Evolutionary conservation across 2,113 vertebrate genomes (phyloP).

Genomic region (Sylvietta virens): DNA sequence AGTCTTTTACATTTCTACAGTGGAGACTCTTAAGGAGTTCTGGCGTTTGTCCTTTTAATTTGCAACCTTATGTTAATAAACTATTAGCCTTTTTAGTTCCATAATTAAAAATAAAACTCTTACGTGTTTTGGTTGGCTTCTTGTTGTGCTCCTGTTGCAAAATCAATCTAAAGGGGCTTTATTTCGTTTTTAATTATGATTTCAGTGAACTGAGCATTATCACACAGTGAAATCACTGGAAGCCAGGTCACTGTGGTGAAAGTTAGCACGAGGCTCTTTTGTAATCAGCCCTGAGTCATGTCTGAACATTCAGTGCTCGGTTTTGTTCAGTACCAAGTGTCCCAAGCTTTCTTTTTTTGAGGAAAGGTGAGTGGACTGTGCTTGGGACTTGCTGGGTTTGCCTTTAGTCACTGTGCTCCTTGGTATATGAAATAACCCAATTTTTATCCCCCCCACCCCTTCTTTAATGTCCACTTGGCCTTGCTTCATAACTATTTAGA

Average conservation of each 20-base stretch:
- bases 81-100: conserved; percentile 15
- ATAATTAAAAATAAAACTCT: conserved; percentile 10
- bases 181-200: not conserved
- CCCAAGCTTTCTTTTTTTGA: not conserved
- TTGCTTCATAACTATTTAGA: not conserved
- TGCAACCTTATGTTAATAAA: conserved; percentile 27
- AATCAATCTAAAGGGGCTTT: not conserved
- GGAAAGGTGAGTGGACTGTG: not conserved
- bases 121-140: not conserved
- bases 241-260: conserved; percentile 28
- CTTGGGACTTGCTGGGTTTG: not conserved
- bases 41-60: conserved; percentile 2
- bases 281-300: conserved; percentile 34
- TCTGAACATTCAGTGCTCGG: not conserved
- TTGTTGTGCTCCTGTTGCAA: not conserved
- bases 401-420: not conserved
- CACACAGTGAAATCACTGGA: not conserved
- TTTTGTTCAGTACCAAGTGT: conserved; percentile 9
- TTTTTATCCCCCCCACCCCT: not conserved
- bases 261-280: conserved; percentile 19
- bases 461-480: not conserved
- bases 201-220: not conserved
- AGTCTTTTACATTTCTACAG: not conserved
- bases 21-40: not conserved
- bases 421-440: not conserved